Evolutionary conservation across 2,888 invertebrate species (phyloP).

Genomic region (Eupithecia insigniata): DNA sequence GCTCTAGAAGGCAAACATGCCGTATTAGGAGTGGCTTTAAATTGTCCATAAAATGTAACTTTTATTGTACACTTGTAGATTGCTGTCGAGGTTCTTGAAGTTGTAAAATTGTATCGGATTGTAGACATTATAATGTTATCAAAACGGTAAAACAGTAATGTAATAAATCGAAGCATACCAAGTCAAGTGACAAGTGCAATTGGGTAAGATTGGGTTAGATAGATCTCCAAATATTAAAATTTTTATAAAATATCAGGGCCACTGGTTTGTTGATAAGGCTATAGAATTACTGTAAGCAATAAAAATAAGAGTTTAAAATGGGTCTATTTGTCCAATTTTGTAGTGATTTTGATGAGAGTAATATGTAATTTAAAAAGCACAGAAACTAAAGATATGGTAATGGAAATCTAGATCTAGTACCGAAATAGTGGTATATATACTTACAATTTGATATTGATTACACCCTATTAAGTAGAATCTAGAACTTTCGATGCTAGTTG

Average conservation of each 20-base stretch:
- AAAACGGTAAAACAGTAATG: background rate
- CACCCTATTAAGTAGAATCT: constrained; percentile 23
- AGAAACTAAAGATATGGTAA: background rate
- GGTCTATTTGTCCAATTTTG: background rate
- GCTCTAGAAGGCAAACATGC: constrained; percentile 22
- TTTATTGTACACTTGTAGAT: constrained; percentile 9
- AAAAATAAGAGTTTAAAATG: background rate
- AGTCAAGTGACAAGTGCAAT: background rate
- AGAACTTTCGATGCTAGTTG: constrained; percentile 4
- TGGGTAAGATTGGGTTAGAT: background rate
- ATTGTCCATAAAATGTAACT: constrained; percentile 26
- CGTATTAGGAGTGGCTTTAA: constrained; percentile 32
- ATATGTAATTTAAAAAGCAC: background rate
- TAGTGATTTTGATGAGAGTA: background rate
- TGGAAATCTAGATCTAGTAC: background rate
- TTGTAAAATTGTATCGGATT: background rate
- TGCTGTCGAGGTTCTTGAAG: constrained; percentile 8
- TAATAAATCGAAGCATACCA: background rate
- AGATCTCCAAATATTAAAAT: background rate
- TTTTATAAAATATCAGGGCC: background rate
- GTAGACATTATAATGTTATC: background rate
- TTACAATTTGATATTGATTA: constrained; percentile 15
- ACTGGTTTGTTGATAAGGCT: background rate
- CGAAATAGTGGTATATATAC: background rate
- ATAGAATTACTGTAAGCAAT: background rate